These are phyloP conservation scores for Philonicus albiceps DNA, from an alignment of 2,888 invertebrate species.

Conservation along the genomic window DNA sequence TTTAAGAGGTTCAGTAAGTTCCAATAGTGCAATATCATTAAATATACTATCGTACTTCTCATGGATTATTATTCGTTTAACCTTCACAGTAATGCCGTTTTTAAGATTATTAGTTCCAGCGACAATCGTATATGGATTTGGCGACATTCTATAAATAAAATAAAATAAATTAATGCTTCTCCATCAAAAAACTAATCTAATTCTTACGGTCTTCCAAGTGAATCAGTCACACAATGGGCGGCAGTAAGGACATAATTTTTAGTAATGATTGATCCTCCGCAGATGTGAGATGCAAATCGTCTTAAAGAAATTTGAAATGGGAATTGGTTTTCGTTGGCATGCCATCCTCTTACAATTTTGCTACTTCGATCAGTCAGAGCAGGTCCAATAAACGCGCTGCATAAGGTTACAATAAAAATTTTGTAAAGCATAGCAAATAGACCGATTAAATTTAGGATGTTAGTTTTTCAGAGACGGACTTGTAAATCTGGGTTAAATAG, in stretches of 20 bases:
- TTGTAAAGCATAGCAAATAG: background rate
- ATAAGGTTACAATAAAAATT: background rate
- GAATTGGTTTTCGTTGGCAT: conserved; percentile 31
- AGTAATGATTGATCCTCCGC: conserved; percentile 66
- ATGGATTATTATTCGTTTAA: conserved; percentile 39
- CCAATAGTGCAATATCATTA: conserved; percentile 46
- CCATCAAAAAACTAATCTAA: background rate
- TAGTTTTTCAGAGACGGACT: too few species aligned
- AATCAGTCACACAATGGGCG: conserved; percentile 65
- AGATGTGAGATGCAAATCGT: conserved; percentile 61
- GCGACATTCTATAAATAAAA: background rate
- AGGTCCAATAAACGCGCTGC: background rate
- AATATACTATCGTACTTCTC: conserved; percentile 43
- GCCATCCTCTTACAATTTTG: conserved; percentile 47
- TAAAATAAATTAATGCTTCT: background rate
- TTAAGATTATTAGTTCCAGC: background rate
- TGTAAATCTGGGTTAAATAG: too few species aligned
- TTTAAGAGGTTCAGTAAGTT: conserved; percentile 31
- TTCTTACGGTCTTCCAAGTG: background rate
- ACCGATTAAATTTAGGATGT: background rate
- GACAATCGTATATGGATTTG: background rate
- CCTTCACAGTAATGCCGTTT: background rate
- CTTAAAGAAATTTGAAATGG: conserved; percentile 45
- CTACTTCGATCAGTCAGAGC: background rate
- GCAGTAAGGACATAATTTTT: conserved; percentile 64